Conservation (phyloP, 2,113 vertebrate genomes). For the Arenaria interpres region DNA sequence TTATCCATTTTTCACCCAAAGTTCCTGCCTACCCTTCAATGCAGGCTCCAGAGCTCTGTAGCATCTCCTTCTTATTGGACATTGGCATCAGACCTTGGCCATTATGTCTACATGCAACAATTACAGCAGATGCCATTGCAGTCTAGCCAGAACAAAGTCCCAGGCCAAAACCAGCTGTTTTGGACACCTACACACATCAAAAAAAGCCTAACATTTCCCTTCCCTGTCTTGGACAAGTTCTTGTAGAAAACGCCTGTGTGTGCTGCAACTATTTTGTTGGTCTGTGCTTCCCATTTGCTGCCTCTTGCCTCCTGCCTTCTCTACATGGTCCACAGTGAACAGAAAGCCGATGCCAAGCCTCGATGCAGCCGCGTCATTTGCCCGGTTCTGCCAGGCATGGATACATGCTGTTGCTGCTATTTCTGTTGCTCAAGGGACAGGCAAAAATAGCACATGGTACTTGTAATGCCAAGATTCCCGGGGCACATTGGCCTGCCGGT, state of each 20-base stretch:
- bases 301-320: not conserved
- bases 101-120: not conserved
- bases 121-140: not conserved
- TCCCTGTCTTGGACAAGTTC: not conserved
- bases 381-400: not conserved
- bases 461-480: conserved; percentile 45
- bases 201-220: not conserved
- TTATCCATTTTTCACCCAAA: not conserved
- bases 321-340: not conserved
- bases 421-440: conserved; percentile 39
- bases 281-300: not conserved
- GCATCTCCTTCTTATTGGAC: not conserved
- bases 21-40: not conserved
- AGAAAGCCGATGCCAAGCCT: not conserved
- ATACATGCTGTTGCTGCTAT: conserved; percentile 37
- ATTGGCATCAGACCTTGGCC: not conserved
- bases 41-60: not conserved
- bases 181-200: not conserved
- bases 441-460: conserved; percentile 37
- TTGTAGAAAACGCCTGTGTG: not conserved
- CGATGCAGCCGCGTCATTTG: not conserved
- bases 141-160: not conserved
- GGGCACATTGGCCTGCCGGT: conserved; percentile 51
- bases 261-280: not conserved
- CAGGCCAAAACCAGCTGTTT: not conserved